Evolutionary conservation across 1,140 invertebrate genomes (phyloP).

Genomic region (Drosophila malerkotliana): DNA sequence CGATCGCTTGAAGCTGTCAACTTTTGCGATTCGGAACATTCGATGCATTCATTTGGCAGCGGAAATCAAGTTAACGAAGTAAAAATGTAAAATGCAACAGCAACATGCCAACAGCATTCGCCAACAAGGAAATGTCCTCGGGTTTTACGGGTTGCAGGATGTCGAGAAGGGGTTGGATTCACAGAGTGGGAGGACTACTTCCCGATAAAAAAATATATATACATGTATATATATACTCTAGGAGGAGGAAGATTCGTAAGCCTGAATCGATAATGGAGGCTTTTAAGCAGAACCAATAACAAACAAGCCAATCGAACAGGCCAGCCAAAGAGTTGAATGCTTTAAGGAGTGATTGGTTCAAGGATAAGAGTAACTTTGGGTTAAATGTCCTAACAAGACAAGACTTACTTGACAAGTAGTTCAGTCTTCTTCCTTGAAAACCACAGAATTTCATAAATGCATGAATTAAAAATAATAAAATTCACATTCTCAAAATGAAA

Average conservation of each 20-base stretch:
- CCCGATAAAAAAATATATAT: background rate
- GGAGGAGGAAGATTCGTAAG: slow-evolving; percentile 11
- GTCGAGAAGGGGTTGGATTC: slow-evolving; percentile 10
- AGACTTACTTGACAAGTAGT: too few relatives aligned
- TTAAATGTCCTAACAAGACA: too few relatives aligned
- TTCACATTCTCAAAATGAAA: background rate
- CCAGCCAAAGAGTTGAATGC: slow-evolving; percentile 24
- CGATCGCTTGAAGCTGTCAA: slow-evolving; percentile 65
- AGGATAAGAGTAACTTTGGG: background rate
- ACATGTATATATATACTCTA: background rate
- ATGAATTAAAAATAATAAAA: background rate
- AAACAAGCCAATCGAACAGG: slow-evolving; percentile 41
- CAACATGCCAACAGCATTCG: slow-evolving; percentile 43
- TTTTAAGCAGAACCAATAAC: slow-evolving; percentile 32
- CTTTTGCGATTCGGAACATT: slow-evolving; percentile 44
- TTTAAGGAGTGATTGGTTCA: slow-evolving; percentile 17
- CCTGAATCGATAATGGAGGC: slow-evolving; percentile 48
- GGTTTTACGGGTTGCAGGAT: slow-evolving; percentile 7
- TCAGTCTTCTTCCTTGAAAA: too few relatives aligned
- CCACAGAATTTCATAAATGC: too few relatives aligned
- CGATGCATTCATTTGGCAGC: slow-evolving; percentile 69
- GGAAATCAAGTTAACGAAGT: slow-evolving; percentile 82
- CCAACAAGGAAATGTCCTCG: slow-evolving; percentile 51
- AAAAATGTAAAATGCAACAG: slow-evolving; percentile 78
- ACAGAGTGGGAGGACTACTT: background rate